phyloP scores from a whole-genome alignment of 1,140 invertebrate genomes.

The Eupristina koningsbergeri region DNA sequence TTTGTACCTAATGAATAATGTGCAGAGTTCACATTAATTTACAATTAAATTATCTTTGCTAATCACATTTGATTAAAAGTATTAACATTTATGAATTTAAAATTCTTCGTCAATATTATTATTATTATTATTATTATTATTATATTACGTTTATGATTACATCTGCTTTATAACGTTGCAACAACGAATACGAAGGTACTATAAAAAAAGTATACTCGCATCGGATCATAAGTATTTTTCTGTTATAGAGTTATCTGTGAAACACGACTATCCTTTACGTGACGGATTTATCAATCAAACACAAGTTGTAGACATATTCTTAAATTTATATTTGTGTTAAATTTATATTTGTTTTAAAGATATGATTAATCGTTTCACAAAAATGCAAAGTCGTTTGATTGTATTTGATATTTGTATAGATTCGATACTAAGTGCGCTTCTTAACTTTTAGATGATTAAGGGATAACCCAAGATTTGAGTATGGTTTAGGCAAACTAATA shows the following conservation, averaged over 20 bases:
- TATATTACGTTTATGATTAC: too few relatives aligned
- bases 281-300: slow-evolving; percentile 28
- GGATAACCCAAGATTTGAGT: too few relatives aligned
- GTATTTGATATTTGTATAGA: slow-evolving; percentile 6
- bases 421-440: neutral
- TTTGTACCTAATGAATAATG: neutral
- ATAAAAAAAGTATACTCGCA: too few relatives aligned
- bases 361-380: slow-evolving; percentile 29
- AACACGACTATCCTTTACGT: neutral
- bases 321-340: neutral
- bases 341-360: slow-evolving; percentile 17
- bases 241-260: too few relatives aligned
- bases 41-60: too few relatives aligned
- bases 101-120: too few relatives aligned
- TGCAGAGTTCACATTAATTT: neutral
- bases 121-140: too few relatives aligned
- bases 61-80: too few relatives aligned
- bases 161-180: too few relatives aligned
- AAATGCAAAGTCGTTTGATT: neutral
- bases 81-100: too few relatives aligned
- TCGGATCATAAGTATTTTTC: too few relatives aligned
- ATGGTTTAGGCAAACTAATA: slow-evolving; percentile 30
- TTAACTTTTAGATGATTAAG: neutral
- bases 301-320: slow-evolving; percentile 35
- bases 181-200: too few relatives aligned